A percentile compares a stretch with the other conserved stretches of the same genome.
Evolutionary conservation across 2,113 vertebrate species (phyloP).

Genomic region (Sinocyclocheilus anshuiensis): DNA sequence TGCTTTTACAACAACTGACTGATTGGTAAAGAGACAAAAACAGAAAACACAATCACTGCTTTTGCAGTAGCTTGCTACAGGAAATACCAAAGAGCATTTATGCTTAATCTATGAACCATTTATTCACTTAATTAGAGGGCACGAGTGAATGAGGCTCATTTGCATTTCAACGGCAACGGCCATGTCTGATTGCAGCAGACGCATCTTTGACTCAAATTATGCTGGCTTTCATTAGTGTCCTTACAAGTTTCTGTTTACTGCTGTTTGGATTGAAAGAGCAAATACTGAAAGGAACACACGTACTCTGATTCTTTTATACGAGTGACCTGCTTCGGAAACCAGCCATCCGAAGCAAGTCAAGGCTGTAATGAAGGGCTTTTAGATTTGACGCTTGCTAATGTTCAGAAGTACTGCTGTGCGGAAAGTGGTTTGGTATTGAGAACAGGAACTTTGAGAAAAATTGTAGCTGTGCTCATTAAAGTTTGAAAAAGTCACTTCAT

Average conservation of each 20-base stretch:
- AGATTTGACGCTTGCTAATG: background rate
- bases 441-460: background rate
- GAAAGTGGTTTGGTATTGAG: background rate
- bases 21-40: background rate
- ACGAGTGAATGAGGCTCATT: slow-evolving; percentile 18
- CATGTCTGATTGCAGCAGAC: background rate
- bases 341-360: background rate
- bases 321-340: background rate
- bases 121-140: slow-evolving; percentile 28
- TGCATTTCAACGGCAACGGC: slow-evolving; percentile 20
- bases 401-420: background rate
- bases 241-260: background rate
- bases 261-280: background rate
- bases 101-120: slow-evolving; percentile 23
- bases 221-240: background rate
- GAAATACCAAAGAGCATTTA: slow-evolving; percentile 5
- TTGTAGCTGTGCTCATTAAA: background rate
- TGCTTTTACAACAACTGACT: slow-evolving; percentile 9
- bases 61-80: background rate
- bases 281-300: background rate
- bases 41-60: background rate
- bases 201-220: slow-evolving; percentile 5
- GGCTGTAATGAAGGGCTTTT: background rate
- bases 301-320: background rate
- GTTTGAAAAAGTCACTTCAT: background rate